Conservation (phyloP, 1,140 invertebrate genomes). For the Zaprionus inermis region DNA sequence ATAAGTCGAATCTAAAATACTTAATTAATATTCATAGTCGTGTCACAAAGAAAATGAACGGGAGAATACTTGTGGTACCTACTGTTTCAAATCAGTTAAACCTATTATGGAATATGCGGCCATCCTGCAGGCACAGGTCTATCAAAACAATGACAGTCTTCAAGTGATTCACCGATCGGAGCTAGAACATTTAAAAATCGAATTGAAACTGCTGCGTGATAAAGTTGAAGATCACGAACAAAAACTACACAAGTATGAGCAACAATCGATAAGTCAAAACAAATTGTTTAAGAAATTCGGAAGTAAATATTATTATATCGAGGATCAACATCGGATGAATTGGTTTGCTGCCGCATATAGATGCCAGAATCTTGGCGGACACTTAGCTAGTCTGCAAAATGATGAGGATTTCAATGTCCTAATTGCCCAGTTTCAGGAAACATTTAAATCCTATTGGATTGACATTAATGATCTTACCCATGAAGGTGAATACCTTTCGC, state of each 20-base stretch:
- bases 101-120: background rate
- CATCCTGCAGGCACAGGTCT: slow-evolving; percentile 1
- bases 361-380: slow-evolving; percentile 7
- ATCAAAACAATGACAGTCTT: background rate
- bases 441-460: background rate
- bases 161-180: background rate
- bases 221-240: background rate
- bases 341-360: slow-evolving; percentile 3
- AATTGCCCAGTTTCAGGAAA: background rate
- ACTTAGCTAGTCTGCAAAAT: slow-evolving; percentile 17
- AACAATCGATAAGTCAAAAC: background rate
- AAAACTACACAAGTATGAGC: background rate
- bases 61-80: background rate
- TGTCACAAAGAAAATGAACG: background rate
- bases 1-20: background rate
- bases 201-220: background rate
- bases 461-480: slow-evolving; percentile 17
- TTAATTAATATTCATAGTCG: background rate
- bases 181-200: background rate
- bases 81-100: background rate
- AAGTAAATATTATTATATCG: slow-evolving; percentile 10
- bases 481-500: slow-evolving; percentile 7
- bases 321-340: background rate
- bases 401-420: background rate
- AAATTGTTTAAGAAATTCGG: slow-evolving; percentile 7